These are phyloP conservation scores for Microtus ochrogaster DNA, from an alignment of 2,113 vertebrate species.

Conservation along the genomic window DNA sequence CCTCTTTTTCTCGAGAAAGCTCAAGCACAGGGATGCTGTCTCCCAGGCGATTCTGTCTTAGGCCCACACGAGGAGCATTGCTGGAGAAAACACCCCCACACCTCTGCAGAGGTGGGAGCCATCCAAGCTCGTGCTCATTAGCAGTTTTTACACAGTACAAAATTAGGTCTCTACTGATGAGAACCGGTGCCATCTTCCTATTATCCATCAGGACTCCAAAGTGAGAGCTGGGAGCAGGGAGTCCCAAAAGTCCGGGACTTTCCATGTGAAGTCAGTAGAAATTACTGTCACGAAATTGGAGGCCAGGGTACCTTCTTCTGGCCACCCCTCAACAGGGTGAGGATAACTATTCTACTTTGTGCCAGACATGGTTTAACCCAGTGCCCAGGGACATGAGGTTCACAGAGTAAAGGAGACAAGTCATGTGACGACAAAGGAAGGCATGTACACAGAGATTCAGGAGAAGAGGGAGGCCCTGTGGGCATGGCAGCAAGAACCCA, in stretches of 20 bases:
- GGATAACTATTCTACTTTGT: background rate
- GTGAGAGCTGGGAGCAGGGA: background rate
- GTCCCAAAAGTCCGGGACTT: background rate
- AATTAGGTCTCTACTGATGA: background rate
- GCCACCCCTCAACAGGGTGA: background rate
- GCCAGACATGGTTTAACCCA: background rate
- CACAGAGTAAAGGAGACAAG: background rate
- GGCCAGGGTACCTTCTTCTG: background rate
- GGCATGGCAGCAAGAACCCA: background rate
- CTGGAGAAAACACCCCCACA: background rate
- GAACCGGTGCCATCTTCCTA: background rate
- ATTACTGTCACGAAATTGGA: background rate
- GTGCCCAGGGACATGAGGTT: background rate
- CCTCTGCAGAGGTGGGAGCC: background rate
- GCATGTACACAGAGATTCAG: accelerated
- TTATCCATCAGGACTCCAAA: background rate
- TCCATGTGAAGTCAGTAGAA: background rate
- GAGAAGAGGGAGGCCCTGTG: background rate
- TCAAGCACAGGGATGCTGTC: background rate
- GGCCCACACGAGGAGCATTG: background rate
- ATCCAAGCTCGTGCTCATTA: background rate
- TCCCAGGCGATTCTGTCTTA: background rate
- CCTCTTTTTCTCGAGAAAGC: background rate
- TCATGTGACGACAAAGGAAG: background rate
- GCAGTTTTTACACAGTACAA: background rate